Percentiles rank a stretch among this genome's conserved stretches.
phyloP scores from a whole-genome alignment of 2,888 invertebrate species.

The Listrodromus nycthemerus region DNA sequence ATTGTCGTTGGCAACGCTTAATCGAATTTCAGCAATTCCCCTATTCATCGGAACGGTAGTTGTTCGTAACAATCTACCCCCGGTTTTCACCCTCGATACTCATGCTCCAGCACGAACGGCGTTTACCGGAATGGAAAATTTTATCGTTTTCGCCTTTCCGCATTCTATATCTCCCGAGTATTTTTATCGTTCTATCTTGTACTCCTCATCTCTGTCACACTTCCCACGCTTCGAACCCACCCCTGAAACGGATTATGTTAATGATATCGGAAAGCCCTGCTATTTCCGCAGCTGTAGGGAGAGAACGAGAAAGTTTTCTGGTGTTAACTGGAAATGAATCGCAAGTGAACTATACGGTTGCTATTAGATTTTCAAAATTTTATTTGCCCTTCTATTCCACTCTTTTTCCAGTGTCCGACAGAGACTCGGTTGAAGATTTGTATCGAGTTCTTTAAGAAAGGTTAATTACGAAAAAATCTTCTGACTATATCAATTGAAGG shows the following conservation, averaged over 20 bases:
- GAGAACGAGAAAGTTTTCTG: constrained; percentile 18
- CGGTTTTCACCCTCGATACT: constrained; percentile 38
- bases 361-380: constrained; percentile 47
- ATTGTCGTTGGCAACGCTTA: constrained; percentile 28
- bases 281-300: constrained; percentile 23
- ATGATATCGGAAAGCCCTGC: constrained; percentile 29
- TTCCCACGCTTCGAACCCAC: constrained; percentile 31
- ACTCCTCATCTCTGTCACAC: constrained; percentile 36
- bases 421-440: constrained; percentile 5
- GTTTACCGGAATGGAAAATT: constrained; percentile 64
- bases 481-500: no score
- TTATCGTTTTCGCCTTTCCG: constrained; percentile 52
- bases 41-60: constrained; percentile 52
- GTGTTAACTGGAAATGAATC: constrained; percentile 55
- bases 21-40: constrained; percentile 58
- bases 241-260: constrained; percentile 40
- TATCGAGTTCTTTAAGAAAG: neutral
- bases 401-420: neutral
- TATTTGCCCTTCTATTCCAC: neutral
- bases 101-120: constrained; percentile 43
- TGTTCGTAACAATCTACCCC: constrained; percentile 47
- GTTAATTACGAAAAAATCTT: neutral
- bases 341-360: constrained; percentile 26
- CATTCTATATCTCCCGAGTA: constrained; percentile 49
- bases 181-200: constrained; percentile 54